Evolutionary conservation across 2,888 invertebrate genomes (phyloP).

Genomic region (Oscheius sp.): DNA sequence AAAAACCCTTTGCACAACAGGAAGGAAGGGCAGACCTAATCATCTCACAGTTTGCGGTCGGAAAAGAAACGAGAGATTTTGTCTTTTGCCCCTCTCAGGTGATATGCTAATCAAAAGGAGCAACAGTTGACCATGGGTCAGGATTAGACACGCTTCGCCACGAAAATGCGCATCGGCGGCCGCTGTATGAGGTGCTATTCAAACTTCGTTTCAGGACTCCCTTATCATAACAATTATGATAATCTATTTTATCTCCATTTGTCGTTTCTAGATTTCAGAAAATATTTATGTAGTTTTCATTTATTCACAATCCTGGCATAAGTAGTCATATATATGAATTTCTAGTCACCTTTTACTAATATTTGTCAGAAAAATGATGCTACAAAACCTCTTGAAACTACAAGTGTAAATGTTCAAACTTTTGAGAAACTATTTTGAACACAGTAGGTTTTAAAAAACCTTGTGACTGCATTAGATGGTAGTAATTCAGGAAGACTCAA

Average conservation of each 20-base stretch:
- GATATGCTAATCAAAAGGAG: constrained; percentile 27
- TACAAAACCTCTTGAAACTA: too few species aligned
- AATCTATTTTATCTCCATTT: neutral
- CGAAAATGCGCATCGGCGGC: constrained; percentile 36
- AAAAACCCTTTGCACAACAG: constrained; percentile 28
- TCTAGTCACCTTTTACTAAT: too few species aligned
- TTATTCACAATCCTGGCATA: too few species aligned
- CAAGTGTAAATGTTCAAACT: too few species aligned
- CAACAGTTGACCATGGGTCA: constrained; percentile 21
- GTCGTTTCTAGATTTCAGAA: too few species aligned
- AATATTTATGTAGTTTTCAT: too few species aligned
- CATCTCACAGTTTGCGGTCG: neutral
- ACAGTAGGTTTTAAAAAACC: too few species aligned
- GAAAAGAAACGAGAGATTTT: neutral
- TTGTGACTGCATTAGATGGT: too few species aligned
- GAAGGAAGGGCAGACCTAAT: constrained; percentile 23
- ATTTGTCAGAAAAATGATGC: too few species aligned
- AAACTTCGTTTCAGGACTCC: constrained; percentile 21
- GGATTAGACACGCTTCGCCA: constrained; percentile 38
- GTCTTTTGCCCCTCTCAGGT: neutral
- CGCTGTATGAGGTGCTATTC: constrained; percentile 30
- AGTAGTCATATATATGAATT: too few species aligned
- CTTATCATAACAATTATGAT: constrained; percentile 29
- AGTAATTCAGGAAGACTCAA: too few species aligned
- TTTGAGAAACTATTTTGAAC: too few species aligned